Evolutionary conservation across 2,888 invertebrate species (phyloP).

Genomic region (Tiliacea aurago): DNA sequence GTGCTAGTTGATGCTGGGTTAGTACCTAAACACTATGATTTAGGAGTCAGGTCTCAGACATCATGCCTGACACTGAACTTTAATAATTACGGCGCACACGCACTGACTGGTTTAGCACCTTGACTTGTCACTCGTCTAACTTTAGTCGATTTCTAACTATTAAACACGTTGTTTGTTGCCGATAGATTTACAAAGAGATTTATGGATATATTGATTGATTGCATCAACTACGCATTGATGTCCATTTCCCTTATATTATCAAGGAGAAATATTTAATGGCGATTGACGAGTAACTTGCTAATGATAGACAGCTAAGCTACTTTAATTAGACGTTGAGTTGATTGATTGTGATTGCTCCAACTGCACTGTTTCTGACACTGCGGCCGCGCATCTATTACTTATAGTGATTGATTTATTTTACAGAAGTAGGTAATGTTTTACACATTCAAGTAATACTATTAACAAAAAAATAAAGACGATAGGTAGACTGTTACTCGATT

Average conservation of each 20-base stretch:
- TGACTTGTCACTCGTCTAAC: conserved; percentile 21
- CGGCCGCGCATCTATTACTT: neutral
- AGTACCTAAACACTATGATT: conserved; percentile 47
- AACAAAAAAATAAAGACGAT: neutral
- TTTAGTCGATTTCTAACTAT: conserved; percentile 25
- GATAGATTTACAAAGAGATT: conserved; percentile 23
- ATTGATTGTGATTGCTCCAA: conserved; percentile 67
- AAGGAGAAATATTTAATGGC: conserved; percentile 21
- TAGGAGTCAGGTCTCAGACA: conserved; percentile 18
- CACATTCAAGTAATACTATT: conserved; percentile 1
- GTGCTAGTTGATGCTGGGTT: conserved; percentile 24
- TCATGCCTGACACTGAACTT: conserved; percentile 35
- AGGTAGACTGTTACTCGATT: conserved; percentile 1
- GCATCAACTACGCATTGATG: neutral
- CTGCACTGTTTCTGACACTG: conserved; percentile 33
- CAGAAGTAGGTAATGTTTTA: conserved; percentile 4
- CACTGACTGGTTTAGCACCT: conserved; percentile 8
- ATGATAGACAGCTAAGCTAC: conserved; percentile 61
- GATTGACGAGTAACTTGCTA: conserved; percentile 26
- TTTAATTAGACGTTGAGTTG: conserved; percentile 69
- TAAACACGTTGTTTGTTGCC: conserved; percentile 2
- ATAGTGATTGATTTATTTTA: conserved; percentile 47
- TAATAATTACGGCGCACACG: conserved; percentile 41
- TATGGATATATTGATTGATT: conserved; percentile 33
- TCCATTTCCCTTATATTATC: conserved; percentile 36